Conservation (phyloP, 2,797 vertebrate genomes). For the Nannoperca obscura region DNA sequence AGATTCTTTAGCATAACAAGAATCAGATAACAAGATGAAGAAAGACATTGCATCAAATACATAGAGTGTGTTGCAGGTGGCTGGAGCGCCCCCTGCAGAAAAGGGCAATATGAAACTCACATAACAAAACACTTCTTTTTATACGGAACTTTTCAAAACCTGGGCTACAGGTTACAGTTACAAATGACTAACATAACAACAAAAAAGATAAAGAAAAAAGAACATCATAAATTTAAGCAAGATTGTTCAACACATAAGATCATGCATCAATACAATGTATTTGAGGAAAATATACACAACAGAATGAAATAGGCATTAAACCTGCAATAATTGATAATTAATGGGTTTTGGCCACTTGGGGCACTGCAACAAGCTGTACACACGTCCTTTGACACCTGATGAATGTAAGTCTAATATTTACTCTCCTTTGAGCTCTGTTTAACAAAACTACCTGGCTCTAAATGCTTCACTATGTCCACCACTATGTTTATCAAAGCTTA, state of each 20-base stretch:
- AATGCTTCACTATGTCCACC: not conserved
- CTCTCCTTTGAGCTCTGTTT: not conserved
- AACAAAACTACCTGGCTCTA: not conserved
- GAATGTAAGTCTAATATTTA: not conserved
- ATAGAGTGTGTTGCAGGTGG: constrained; percentile 11
- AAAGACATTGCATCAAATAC: not conserved
- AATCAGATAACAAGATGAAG: constrained; percentile 20
- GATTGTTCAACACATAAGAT: not conserved
- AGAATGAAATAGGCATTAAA: not conserved
- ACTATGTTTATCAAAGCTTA: not conserved
- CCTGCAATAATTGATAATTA: not conserved
- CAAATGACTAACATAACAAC: not conserved
- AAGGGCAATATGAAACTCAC: constrained; percentile 23
- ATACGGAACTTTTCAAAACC: not conserved
- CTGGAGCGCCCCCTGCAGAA: constrained; percentile 56
- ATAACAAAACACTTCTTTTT: not conserved
- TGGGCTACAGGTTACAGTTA: not conserved
- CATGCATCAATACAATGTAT: not conserved
- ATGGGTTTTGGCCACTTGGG: not conserved
- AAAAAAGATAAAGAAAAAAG: not conserved
- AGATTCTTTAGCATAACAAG: not conserved
- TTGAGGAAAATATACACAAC: too few species aligned
- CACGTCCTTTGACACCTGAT: not conserved
- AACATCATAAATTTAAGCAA: not conserved
- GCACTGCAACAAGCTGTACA: not conserved